Evolutionary conservation across 2,888 invertebrate genomes (phyloP).

Genomic region (Nowickia ferox): DNA sequence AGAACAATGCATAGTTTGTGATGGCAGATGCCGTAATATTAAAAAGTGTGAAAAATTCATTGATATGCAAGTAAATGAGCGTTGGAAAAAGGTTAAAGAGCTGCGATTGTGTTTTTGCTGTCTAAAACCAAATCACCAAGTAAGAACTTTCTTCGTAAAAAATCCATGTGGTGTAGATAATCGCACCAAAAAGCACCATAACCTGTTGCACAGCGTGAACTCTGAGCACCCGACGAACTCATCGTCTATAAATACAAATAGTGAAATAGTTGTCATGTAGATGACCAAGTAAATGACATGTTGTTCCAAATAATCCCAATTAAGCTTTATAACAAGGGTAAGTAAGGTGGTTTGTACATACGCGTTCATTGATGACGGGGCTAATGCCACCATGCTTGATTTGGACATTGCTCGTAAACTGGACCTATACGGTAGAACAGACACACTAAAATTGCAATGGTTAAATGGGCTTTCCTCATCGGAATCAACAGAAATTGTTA

Average conservation of each 20-base stretch:
- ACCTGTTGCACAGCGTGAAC: neutral
- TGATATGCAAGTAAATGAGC: too few relatives aligned
- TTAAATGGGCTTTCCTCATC: neutral
- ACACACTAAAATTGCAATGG: neutral
- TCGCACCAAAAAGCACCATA: too few relatives aligned
- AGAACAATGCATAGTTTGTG: too few relatives aligned
- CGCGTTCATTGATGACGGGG: conserved; percentile 19
- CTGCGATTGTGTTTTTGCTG: too few relatives aligned
- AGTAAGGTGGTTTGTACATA: conserved; percentile 1
- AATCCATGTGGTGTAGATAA: too few relatives aligned
- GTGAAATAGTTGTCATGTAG: neutral
- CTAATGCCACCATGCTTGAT: conserved; percentile 17
- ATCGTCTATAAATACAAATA: neutral
- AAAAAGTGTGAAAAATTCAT: too few relatives aligned
- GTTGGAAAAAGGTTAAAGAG: too few relatives aligned
- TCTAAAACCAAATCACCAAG: too few relatives aligned
- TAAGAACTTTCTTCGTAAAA: too few relatives aligned
- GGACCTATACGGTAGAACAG: neutral
- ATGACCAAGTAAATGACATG: neutral
- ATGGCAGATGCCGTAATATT: too few relatives aligned
- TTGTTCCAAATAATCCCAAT: conserved; percentile 9
- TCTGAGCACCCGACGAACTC: neutral
- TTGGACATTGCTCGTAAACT: conserved; percentile 2
- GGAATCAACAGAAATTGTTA: conserved; percentile 8
- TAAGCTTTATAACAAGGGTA: neutral